A percentile compares a stretch with the other conserved stretches of the same genome.
These are phyloP conservation scores for Gambusia holbrooki DNA, from an alignment of 2,113 vertebrate species.

Conservation along the genomic window DNA sequence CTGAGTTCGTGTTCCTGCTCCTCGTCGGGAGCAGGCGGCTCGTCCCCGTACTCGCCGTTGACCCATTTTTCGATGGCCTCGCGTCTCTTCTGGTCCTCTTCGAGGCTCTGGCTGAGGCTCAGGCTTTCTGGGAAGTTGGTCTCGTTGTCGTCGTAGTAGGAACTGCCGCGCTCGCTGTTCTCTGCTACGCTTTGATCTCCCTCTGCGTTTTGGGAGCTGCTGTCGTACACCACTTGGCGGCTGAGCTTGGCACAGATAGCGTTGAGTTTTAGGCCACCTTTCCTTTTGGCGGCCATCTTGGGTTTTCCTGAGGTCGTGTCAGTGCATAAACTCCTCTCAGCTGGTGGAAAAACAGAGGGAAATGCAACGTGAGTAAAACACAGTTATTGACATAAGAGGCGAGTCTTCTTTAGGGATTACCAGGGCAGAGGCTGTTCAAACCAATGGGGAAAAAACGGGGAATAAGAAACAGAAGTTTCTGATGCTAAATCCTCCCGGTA, in stretches of 20 bases:
- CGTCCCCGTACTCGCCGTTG: conserved; percentile 95
- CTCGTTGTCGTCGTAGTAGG: conserved; percentile 81
- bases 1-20: conserved; percentile 75
- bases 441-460: conserved; percentile 54
- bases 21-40: conserved; percentile 73
- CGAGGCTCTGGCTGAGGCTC: conserved; percentile 82
- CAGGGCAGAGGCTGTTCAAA: conserved; percentile 18
- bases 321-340: conserved; percentile 98
- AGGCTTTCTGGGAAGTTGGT: conserved; percentile 81
- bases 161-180: conserved; percentile 83
- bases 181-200: conserved; percentile 84
- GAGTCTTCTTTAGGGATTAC: background rate
- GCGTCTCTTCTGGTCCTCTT: conserved; percentile 94
- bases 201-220: conserved; percentile 84
- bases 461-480: conserved; percentile 50
- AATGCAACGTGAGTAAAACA: conserved; percentile 19
- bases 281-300: conserved; percentile 98
- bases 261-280: conserved; percentile 99
- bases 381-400: background rate
- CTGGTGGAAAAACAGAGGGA: conserved; percentile 70
- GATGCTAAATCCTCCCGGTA: conserved; percentile 71
- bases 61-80: conserved; percentile 99
- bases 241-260: conserved; percentile 99
- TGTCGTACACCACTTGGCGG: conserved; percentile 95
- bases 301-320: conserved; percentile 96